These are phyloP conservation scores for Anguilla anguilla DNA, from an alignment of 2,797 vertebrate species.

Conservation along the genomic window DNA sequence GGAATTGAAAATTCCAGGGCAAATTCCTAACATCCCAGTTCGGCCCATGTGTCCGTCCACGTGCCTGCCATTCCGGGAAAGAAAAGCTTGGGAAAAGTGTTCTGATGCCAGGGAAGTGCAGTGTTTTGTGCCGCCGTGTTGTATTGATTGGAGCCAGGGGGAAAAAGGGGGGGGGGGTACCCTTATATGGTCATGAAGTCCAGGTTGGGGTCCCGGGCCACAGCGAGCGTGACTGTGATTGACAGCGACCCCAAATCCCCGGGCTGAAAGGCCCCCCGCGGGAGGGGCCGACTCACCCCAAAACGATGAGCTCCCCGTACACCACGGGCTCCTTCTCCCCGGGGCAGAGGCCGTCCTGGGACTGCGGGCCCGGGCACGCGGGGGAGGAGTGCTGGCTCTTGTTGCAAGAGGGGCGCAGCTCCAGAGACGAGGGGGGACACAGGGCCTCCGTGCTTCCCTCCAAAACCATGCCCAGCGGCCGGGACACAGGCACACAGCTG, in stretches of 20 bases:
- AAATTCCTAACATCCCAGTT: neutral
- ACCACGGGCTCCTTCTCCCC: conserved; percentile 82
- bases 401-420: conserved; percentile 79
- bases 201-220: no score
- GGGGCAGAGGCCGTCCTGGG: conserved; percentile 73
- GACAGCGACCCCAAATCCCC: no score
- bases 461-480: conserved; percentile 83
- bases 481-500: conserved; percentile 63
- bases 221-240: no score
- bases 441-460: conserved; percentile 87
- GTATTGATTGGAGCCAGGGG: no score
- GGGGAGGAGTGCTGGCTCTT: conserved; percentile 77
- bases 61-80: neutral
- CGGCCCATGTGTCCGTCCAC: neutral
- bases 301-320: conserved; percentile 87
- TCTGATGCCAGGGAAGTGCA: no score
- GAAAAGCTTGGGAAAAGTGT: no score
- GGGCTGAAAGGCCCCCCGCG: neutral
- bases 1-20: no score
- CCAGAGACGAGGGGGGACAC: conserved; percentile 81
- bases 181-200: no score
- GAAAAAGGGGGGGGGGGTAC: no score
- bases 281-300: conserved; percentile 75
- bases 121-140: no score
- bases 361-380: conserved; percentile 69